Conservation (phyloP, 2,888 invertebrate genomes). For the Noctua fimbriata region DNA sequence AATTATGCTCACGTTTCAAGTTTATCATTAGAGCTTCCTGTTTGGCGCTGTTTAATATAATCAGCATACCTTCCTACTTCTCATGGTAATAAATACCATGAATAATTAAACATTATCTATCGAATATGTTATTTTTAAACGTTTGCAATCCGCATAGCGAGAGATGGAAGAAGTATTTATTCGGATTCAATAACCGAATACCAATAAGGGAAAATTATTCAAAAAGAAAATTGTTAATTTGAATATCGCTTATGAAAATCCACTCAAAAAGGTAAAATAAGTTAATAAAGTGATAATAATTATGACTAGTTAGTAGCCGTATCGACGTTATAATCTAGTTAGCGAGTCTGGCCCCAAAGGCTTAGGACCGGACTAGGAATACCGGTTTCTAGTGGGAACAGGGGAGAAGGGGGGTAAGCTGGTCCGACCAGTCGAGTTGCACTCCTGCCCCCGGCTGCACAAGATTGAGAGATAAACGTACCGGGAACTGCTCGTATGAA, state of each 20-base stretch:
- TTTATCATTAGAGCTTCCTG: conserved; percentile 59
- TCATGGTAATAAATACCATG: conserved; percentile 55
- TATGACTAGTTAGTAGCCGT: conserved; percentile 68
- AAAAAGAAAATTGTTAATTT: conserved; percentile 21
- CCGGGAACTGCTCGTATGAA: conserved; percentile 74
- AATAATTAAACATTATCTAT: conserved; percentile 58
- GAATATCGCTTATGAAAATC: conserved; percentile 9
- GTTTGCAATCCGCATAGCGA: conserved; percentile 31
- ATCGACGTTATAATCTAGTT: conserved; percentile 82
- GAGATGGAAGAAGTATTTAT: conserved; percentile 13
- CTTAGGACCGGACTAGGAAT: conserved; percentile 76
- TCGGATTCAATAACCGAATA: conserved; percentile 19
- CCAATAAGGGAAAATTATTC: conserved; percentile 11
- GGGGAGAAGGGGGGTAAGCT: conserved; percentile 60
- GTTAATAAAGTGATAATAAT: conserved; percentile 56
- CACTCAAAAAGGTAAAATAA: conserved; percentile 21
- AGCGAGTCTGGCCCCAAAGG: conserved; percentile 67
- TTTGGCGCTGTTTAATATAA: conserved; percentile 37
- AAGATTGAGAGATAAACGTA: conserved; percentile 83
- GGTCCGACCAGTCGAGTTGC: conserved; percentile 78
- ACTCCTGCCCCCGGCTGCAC: conserved; percentile 77
- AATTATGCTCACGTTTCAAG: conserved; percentile 35
- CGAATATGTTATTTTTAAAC: conserved; percentile 36
- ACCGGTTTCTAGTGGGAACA: conserved; percentile 74
- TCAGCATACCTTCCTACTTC: conserved; percentile 30